These are phyloP conservation scores for Physella acuta DNA, from an alignment of 1,140 invertebrate species.

Conservation along the genomic window DNA sequence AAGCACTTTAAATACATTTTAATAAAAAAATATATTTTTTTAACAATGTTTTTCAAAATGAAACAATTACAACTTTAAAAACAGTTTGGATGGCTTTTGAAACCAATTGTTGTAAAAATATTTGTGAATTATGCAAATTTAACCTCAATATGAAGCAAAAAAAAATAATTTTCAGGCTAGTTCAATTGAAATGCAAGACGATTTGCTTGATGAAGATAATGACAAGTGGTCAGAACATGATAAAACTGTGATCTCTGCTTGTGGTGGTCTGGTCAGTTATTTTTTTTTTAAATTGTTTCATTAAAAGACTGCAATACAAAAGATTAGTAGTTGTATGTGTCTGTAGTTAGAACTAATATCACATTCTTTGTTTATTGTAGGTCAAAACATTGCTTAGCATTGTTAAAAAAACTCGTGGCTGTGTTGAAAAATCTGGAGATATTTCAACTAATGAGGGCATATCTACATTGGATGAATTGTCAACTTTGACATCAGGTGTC, in stretches of 20 bases:
- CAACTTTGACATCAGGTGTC: not conserved
- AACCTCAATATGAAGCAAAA: too few relatives aligned
- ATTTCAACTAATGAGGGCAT: not conserved
- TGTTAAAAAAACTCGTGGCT: conserved; percentile 2
- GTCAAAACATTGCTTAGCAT: conserved; percentile 16
- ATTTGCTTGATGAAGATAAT: conserved; percentile 2
- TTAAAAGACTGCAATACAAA: not conserved
- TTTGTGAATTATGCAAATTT: too few relatives aligned
- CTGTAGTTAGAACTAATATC: not conserved
- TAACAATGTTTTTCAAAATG: too few relatives aligned
- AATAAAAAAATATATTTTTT: too few relatives aligned
- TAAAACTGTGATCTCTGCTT: not conserved
- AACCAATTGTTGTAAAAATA: too few relatives aligned
- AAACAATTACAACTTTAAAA: too few relatives aligned
- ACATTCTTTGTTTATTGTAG: not conserved
- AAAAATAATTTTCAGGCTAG: too few relatives aligned
- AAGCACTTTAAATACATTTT: too few relatives aligned
- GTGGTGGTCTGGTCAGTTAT: conserved; percentile 14
- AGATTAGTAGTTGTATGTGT: not conserved
- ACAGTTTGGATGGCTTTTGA: too few relatives aligned
- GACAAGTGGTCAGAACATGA: conserved; percentile 28
- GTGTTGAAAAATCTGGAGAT: conserved; percentile 6
- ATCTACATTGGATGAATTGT: not conserved
- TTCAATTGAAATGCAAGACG: too few relatives aligned
- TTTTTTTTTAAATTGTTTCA: too few relatives aligned